Percentiles rank a stretch among this genome's conserved stretches.
These are phyloP conservation scores for Andrena cerasifolii DNA, from an alignment of 1,140 invertebrate species.

Conservation along the genomic window DNA sequence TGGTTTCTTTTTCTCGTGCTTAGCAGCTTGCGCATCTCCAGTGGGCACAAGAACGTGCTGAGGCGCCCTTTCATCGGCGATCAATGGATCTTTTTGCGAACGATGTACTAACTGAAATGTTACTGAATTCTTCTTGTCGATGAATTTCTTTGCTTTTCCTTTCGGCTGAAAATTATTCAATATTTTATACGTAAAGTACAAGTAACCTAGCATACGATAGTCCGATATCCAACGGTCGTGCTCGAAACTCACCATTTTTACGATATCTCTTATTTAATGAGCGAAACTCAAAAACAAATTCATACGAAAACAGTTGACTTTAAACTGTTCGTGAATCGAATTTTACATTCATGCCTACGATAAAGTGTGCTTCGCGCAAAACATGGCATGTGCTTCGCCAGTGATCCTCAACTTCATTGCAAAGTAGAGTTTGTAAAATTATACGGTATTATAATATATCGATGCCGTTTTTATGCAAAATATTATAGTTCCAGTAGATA, in stretches of 20 bases:
- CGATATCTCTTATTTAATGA: neutral
- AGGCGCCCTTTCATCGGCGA: conserved; percentile 93
- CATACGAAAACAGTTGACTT: conserved; percentile 1
- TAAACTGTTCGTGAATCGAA: neutral
- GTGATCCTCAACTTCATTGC: conserved; percentile 15
- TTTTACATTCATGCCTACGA: neutral
- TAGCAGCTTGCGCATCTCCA: conserved; percentile 67
- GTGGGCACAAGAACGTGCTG: conserved; percentile 91
- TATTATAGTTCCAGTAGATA: neutral
- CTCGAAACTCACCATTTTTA: conserved; percentile 51
- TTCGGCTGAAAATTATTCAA: conserved; percentile 84
- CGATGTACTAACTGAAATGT: conserved; percentile 96
- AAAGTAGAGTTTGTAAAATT: neutral
- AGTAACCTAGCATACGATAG: conserved; percentile 16
- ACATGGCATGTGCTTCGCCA: neutral
- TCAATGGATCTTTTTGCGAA: conserved; percentile 95
- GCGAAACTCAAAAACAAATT: neutral
- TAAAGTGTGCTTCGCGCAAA: neutral
- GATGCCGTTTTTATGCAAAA: too few species aligned
- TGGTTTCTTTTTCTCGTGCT: conserved; percentile 59
- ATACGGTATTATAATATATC: neutral
- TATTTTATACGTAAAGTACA: neutral
- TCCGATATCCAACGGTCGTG: neutral
- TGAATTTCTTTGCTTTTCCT: conserved; percentile 90
- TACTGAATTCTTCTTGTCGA: conserved; percentile 95